Conservation (phyloP, 2,888 invertebrate species). For the Nomada ruficornis region DNA sequence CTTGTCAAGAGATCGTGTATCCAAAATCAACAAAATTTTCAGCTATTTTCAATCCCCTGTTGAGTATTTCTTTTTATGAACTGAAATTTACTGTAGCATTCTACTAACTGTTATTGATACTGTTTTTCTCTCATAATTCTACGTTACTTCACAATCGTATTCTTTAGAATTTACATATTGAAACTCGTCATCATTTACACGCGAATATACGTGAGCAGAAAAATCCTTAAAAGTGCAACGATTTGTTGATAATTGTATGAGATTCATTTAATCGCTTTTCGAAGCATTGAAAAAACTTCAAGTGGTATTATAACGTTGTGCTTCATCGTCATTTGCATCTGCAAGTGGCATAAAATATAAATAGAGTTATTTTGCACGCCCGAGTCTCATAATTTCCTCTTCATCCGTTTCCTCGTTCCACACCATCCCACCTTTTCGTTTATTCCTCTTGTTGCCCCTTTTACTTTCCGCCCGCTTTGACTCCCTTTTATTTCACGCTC, state of each 20-base stretch:
- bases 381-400: slow-evolving; percentile 22
- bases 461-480: slow-evolving; percentile 33
- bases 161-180: no score
- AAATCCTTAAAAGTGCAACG: background rate
- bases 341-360: slow-evolving; percentile 33
- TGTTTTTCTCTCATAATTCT: no score
- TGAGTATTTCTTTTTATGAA: no score
- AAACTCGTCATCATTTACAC: background rate
- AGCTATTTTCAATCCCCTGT: no score
- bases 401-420: background rate
- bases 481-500: slow-evolving; percentile 44
- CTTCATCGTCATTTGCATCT: slow-evolving; percentile 33
- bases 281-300: slow-evolving; percentile 10
- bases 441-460: slow-evolving; percentile 22
- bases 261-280: background rate
- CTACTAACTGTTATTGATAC: no score
- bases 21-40: no score
- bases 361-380: slow-evolving; percentile 24
- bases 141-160: no score
- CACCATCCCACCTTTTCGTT: background rate
- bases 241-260: background rate
- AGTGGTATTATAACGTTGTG: slow-evolving; percentile 9
- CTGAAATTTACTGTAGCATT: no score
- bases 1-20: no score
- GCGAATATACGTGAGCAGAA: background rate